A percentile compares a stretch with the other conserved stretches of the same genome.
These are phyloP conservation scores for Melinaea marsaeus DNA, from an alignment of 2,888 invertebrate species.

Conservation along the genomic window DNA sequence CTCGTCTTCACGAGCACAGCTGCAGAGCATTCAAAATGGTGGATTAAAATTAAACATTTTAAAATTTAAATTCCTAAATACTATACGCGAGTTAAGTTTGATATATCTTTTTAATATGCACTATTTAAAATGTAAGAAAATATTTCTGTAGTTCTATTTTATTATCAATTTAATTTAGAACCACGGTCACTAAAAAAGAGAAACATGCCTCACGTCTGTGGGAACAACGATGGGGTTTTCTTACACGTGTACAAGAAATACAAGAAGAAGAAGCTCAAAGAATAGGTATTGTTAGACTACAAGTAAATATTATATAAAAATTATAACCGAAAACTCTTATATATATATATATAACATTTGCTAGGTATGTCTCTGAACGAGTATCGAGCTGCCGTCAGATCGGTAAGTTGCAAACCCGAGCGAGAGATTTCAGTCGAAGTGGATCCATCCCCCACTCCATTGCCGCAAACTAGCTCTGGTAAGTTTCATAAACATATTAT, in stretches of 20 bases:
- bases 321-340: no score
- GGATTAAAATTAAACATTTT: no score
- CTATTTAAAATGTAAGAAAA: not conserved
- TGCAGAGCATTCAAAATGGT: no score
- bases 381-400: conserved; percentile 56
- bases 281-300: conserved; percentile 44
- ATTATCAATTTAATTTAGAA: conserved; percentile 38
- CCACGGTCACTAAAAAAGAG: conserved; percentile 55
- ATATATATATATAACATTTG: not conserved
- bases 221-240: conserved; percentile 66
- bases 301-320: not conserved
- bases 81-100: no score
- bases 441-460: conserved; percentile 56
- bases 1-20: no score
- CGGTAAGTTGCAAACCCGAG: conserved; percentile 56
- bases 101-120: not conserved
- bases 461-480: conserved; percentile 65
- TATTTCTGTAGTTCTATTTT: not conserved
- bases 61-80: no score
- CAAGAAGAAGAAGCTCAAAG: conserved; percentile 66
- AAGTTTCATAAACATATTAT: conserved; percentile 18
- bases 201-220: conserved; percentile 59
- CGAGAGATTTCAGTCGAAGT: conserved; percentile 55
- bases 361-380: conserved; percentile 60
- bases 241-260: conserved; percentile 51